Base-by-base conservation (phyloP, 2,113 vertebrate species). In the Entelurus aequoreus region DNA sequence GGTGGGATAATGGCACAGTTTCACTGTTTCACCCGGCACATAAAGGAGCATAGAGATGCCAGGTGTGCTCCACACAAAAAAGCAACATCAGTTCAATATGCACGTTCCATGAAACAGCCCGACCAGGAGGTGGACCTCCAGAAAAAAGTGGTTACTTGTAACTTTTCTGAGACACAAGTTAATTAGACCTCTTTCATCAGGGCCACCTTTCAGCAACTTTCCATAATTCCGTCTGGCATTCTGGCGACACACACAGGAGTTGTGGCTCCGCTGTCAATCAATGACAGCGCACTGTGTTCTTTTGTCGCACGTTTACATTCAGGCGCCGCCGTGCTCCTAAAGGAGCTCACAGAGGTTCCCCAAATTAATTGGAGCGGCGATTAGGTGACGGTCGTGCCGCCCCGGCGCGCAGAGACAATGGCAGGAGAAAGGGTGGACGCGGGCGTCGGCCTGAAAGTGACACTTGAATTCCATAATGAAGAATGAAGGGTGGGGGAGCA, bases 281-380 rank as follows among this genome's bases (percentile, higher is more conserved):
- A 52, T 57, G 64, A 75, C 80, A 69, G 63, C 6, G 64, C 63
- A 48, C 78, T 72, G 72, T 76, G 75, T 81, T 83, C 80, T 71
- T 83, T 88, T 86, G 75, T 83, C 48, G 62, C 74, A 61, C 64
- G 44, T 72, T 79, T 78, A 74, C 65, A 83, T 86, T 88, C 80
- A 85, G 54, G 6, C 50, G 62, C 77, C 62, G 63, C 72, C 72
- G 76, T 53, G 80, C 66, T 61, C 69, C 68, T 65, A 71, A 52
- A 75, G 70, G 64, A 63, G 68, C 12, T 7, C 44, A 81, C 55
- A 82, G 81, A 75, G 71, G 48, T 78, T 75, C 65, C 69, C 56
- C 60, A 83, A 86, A 87, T 84, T 86, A 88, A 88, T 86, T 87
- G 85, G 84, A 85, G 84, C 79, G 81, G 71, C 74, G 74, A 81